Evolutionary conservation across 2,797 vertebrate species (phyloP).

Genomic region (Rhinella marina): DNA sequence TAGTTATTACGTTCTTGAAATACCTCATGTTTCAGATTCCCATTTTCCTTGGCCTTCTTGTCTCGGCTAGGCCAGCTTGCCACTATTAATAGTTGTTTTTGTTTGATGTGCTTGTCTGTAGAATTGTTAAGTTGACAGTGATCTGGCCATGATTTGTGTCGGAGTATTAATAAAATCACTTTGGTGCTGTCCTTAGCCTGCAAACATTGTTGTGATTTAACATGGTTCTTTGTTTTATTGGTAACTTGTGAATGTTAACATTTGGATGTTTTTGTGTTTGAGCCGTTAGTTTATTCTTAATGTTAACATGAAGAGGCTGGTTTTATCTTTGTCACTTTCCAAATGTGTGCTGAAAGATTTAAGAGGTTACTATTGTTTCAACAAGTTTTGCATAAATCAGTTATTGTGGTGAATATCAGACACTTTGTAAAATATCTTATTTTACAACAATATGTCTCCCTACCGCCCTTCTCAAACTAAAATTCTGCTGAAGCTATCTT

Average conservation of each 20-base stretch:
- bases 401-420: too few relatives aligned
- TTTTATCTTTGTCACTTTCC: too few relatives aligned
- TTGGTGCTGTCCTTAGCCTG: constrained; percentile 27
- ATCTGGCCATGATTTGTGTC: constrained; percentile 59
- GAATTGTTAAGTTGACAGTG: constrained; percentile 62
- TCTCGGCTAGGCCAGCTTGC: constrained; percentile 53
- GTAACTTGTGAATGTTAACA: neutral
- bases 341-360: too few relatives aligned
- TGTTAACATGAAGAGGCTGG: neutral
- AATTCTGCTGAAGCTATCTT: too few relatives aligned
- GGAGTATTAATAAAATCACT: constrained; percentile 49
- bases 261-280: neutral
- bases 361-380: too few relatives aligned
- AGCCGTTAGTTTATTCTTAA: neutral
- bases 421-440: too few relatives aligned
- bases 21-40: constrained; percentile 61
- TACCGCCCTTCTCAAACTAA: too few relatives aligned
- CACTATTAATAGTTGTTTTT: constrained; percentile 62
- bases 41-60: constrained; percentile 61
- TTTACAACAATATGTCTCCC: too few relatives aligned
- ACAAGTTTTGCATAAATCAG: too few relatives aligned
- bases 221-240: neutral
- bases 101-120: constrained; percentile 59
- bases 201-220: constrained; percentile 17
- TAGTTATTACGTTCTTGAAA: constrained; percentile 62